Evolutionary conservation across 2,888 invertebrate species (phyloP).

Genomic region (Priocnemis perturbator): DNA sequence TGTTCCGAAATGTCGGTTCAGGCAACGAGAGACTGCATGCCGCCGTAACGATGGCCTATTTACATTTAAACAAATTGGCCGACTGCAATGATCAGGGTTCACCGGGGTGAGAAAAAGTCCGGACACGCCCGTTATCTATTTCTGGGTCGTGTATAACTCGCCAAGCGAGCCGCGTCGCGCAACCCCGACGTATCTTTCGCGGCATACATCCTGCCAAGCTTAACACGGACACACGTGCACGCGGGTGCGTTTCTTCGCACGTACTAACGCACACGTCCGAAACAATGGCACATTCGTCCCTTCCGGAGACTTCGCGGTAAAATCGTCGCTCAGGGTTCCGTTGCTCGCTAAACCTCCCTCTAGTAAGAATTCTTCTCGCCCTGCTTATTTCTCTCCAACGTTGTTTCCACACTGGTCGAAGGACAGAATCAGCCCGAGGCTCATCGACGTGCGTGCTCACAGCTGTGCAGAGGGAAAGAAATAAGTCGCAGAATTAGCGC

Average conservation of each 20-base stretch:
- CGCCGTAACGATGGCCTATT: too few relatives aligned
- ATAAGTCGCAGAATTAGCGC: not conserved
- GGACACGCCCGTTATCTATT: constrained; percentile 30
- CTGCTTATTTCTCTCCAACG: too few relatives aligned
- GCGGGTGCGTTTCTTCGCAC: not conserved
- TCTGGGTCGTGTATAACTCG: constrained; percentile 30
- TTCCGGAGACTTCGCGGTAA: not conserved
- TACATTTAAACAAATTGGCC: too few relatives aligned
- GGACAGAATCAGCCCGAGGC: too few relatives aligned
- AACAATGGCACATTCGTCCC: not conserved
- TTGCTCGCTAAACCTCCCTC: not conserved
- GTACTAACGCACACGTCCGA: not conserved
- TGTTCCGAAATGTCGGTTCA: too few relatives aligned
- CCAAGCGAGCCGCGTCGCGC: constrained; percentile 14
- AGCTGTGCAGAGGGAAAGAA: too few relatives aligned
- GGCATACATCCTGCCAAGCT: constrained; percentile 14
- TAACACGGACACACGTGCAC: constrained; percentile 17
- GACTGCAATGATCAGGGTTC: not conserved
- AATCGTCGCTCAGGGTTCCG: too few relatives aligned
- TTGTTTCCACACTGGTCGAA: too few relatives aligned
- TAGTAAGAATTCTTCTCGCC: too few relatives aligned
- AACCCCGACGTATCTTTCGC: constrained; percentile 12
- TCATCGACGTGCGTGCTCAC: too few relatives aligned
- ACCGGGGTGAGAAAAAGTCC: constrained; percentile 17
- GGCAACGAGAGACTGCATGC: too few relatives aligned